A percentile compares a stretch with the other conserved stretches of the same genome.
Conservation (phyloP, 2,797 vertebrate species). For the Cephalopachus bancanus region DNA sequence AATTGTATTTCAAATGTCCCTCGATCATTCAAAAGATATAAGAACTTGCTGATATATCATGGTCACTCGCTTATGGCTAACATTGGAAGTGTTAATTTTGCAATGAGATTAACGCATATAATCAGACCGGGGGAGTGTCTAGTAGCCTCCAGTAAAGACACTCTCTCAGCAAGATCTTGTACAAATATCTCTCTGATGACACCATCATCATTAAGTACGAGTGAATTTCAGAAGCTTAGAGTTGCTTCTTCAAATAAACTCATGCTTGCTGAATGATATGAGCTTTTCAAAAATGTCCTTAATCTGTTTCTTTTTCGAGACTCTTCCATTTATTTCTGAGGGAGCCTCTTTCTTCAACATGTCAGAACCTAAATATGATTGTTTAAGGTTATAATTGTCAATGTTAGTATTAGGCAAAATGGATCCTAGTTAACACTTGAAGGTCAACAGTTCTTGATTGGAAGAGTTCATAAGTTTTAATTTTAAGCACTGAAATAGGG, state of each 20-base stretch:
- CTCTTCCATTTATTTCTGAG: neutral
- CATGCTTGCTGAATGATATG: neutral
- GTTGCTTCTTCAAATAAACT: conserved; percentile 21
- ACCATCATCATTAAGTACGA: neutral
- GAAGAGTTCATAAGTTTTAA: conserved; percentile 10
- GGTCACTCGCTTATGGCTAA: conserved; percentile 43
- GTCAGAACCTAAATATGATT: neutral
- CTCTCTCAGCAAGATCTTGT: conserved; percentile 17
- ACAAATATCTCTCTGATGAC: conserved; percentile 6
- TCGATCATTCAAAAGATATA: conserved; percentile 48
- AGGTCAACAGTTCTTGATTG: neutral
- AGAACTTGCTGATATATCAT: conserved; percentile 33
- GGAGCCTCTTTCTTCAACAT: neutral
- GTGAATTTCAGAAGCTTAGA: neutral
- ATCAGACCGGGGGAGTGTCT: conserved; percentile 47
- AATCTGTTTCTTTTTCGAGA: conserved; percentile 2
- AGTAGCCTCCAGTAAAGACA: conserved; percentile 34
- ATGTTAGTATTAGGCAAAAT: neutral
- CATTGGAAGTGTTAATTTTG: conserved; percentile 52
- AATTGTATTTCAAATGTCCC: conserved; percentile 59
- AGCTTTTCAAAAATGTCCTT: conserved; percentile 42
- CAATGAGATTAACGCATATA: conserved; percentile 52
- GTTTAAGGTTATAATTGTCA: conserved; percentile 21
- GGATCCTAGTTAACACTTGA: neutral
- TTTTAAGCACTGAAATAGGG: neutral